Conservation (phyloP, 1,140 invertebrate species). For the Sinonovacula constricta region DNA sequence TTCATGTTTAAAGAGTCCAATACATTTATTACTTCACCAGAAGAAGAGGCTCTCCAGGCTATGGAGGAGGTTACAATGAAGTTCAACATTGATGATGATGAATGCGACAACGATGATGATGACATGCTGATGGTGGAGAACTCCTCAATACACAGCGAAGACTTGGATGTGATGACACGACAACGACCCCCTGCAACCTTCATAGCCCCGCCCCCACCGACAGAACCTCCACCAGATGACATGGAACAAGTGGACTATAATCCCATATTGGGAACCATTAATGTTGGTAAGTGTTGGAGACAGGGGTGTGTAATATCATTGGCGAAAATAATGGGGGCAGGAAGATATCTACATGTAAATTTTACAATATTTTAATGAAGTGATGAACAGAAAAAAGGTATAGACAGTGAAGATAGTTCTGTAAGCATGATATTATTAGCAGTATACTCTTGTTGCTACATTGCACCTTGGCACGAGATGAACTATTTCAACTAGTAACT, state of each 20-base stretch:
- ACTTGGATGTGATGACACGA: conserved; percentile 40
- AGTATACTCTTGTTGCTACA: too few relatives aligned
- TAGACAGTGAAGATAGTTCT: too few relatives aligned
- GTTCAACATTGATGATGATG: conserved; percentile 37
- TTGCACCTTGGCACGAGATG: too few relatives aligned
- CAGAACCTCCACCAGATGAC: conserved; percentile 67
- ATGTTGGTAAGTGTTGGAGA: too few relatives aligned
- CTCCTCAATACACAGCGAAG: conserved; percentile 63
- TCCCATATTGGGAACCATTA: too few relatives aligned
- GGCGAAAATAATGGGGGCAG: too few relatives aligned
- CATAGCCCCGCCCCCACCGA: conserved; percentile 69
- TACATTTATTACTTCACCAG: neutral
- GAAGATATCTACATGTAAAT: too few relatives aligned
- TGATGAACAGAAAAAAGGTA: too few relatives aligned
- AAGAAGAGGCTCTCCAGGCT: conserved; percentile 38
- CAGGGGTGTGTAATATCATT: too few relatives aligned
- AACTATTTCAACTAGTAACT: too few relatives aligned
- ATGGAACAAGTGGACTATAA: conserved; percentile 50
- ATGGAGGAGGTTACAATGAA: conserved; percentile 51
- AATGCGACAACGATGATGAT: conserved; percentile 21
- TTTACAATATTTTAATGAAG: too few relatives aligned
- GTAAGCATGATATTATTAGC: too few relatives aligned
- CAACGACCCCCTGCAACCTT: conserved; percentile 54
- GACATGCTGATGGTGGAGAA: conserved; percentile 66
- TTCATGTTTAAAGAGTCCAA: neutral